Evolutionary conservation across 2,113 vertebrate species (phyloP).

Genomic region (Malaclemys terrapin): DNA sequence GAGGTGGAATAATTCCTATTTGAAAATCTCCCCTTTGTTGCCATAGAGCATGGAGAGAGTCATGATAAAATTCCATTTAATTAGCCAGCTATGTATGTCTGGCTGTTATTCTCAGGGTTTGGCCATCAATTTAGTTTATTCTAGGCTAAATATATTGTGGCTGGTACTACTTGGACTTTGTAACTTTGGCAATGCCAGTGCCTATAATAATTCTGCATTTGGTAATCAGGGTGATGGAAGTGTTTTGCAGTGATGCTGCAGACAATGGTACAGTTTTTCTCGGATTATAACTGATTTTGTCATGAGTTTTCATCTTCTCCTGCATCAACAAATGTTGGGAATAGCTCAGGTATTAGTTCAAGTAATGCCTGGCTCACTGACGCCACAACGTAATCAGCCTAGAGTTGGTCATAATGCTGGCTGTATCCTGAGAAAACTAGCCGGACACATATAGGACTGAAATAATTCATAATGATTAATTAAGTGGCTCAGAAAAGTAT

Average conservation of each 20-base stretch:
- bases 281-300: neutral
- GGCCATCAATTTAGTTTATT: neutral
- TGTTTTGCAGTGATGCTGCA: neutral
- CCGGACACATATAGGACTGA: neutral
- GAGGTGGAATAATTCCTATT: neutral
- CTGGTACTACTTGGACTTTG: neutral
- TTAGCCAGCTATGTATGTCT: neutral
- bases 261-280: neutral
- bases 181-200: neutral
- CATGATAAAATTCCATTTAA: neutral
- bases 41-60: neutral
- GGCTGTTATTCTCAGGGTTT: neutral
- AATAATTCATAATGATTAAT: neutral
- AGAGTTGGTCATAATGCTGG: neutral
- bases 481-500: neutral
- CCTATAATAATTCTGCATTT: neutral
- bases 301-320: neutral
- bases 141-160: neutral
- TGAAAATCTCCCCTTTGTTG: neutral
- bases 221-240: neutral
- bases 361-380: neutral
- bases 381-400: neutral
- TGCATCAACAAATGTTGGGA: no score
- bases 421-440: neutral
- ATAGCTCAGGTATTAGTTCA: no score